Evolutionary conservation across 2,113 vertebrate genomes (phyloP), one percentile per base, ranked within the genome.

Genomic region (Caretta caretta): DNA sequence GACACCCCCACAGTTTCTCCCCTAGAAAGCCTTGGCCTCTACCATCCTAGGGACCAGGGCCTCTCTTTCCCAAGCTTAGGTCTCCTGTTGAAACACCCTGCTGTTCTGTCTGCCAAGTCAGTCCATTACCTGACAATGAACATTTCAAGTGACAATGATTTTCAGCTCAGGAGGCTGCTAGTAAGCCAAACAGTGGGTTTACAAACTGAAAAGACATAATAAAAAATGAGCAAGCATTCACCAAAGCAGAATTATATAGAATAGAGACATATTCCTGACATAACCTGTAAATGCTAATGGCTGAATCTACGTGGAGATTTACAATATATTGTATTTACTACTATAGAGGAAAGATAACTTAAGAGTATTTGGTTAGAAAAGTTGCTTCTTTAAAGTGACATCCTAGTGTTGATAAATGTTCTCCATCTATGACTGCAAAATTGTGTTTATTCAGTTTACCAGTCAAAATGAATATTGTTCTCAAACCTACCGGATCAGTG

Each of bases 381-480:
- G 93, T 96, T 95, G 92, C 89, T 90, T 89, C 84, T 96, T 91
- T 92, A 92, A 96, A 97, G 96, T 93, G 93, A 95, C 81, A 92
- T 76, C 46, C 48, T 50, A 3, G 3, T 90, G 87, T 93, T 97
- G 86, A 90, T 96, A 96, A 97, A 90, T 83, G 84, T 90, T 94
- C 84, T 94, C 79, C 80, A 62, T n/a, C 86, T 95, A 81, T 84
- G 90, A 96, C 16, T 88, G 20, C 91, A 96, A 96, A 96, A 94
- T 90, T 76, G 50, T 92, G 57, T 96, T 98, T 98, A 96, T 97
- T 97, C 93, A 96, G 91, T 84, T 96, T 96, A 96, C 84, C 56
- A 96, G 83, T 96, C 81, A 93, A 96, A 98, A 97, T 97, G 88
- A 98, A 97, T 97, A 89, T 91, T 97, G 83, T 94, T 93, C 84